Evolutionary conservation across 2,888 invertebrate genomes (phyloP).

Genomic region (Andrena bicolor): DNA sequence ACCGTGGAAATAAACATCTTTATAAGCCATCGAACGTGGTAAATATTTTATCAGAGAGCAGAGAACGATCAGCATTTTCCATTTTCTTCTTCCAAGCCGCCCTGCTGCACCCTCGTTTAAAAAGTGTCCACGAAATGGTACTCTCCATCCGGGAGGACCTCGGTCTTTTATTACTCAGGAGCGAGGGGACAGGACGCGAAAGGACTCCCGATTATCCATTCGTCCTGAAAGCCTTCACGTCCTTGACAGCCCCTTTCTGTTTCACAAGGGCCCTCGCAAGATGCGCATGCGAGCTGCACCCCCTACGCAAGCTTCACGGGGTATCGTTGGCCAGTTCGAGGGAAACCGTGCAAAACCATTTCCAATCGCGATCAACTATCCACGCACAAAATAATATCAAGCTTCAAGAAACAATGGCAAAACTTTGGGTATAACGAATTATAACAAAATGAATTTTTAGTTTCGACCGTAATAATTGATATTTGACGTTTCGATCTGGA

Average conservation of each 20-base stretch:
- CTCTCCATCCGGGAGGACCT: constrained; percentile 46
- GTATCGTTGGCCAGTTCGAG: constrained; percentile 23
- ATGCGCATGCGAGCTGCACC: constrained; percentile 53
- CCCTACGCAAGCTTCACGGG: constrained; percentile 3
- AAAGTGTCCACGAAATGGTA: constrained; percentile 68
- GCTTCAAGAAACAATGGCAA: neutral
- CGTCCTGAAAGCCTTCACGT: constrained; percentile 68
- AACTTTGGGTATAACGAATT: no score
- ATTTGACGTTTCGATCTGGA: no score
- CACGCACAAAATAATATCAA: neutral
- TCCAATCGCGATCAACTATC: neutral
- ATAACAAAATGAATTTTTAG: no score
- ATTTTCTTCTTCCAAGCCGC: neutral
- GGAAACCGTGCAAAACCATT: neutral
- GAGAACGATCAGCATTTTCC: constrained; percentile 7
- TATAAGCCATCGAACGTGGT: constrained; percentile 35
- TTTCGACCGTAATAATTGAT: no score
- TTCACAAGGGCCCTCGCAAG: constrained; percentile 46
- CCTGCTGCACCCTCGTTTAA: constrained; percentile 61
- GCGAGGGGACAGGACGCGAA: constrained; percentile 49
- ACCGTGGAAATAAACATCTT: constrained; percentile 6
- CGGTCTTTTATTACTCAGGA: constrained; percentile 60
- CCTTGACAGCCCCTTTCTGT: constrained; percentile 55
- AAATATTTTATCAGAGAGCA: constrained; percentile 56
- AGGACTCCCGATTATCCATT: constrained; percentile 71